Evolutionary conservation across 2,888 invertebrate genomes (phyloP), one percentile per base, ranked within the genome.

Genomic region (Leptinotarsa rubiginosa): DNA sequence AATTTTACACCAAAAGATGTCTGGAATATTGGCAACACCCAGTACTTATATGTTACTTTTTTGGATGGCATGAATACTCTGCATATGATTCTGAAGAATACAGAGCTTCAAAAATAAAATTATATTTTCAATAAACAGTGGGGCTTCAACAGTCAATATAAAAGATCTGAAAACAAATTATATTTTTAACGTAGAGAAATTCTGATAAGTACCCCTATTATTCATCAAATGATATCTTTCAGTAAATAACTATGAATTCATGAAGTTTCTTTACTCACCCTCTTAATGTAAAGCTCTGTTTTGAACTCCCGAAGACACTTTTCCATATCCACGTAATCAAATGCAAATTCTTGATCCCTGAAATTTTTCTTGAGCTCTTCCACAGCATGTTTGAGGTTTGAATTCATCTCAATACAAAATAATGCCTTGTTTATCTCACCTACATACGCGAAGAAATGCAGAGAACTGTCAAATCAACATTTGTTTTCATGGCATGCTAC

Each of bases 211-310:
- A 41, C 10, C 10, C 2, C 41, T 41, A 12, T 10, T 41, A 12
- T 3, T 41, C 10, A 50, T 16, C 16, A 50, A 50, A n/a, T 50
- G 5, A 50, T 50, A 50, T n/a, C 50, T 15, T 50, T n/a, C 4
- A n/a, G 16, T 16, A 16, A 15, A 50, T 15, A 41, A 41, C 41
- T 41, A 41, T 41, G 41, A 41, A 41, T 41, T 41, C 12, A 41
- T 41, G 10, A 3, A 41, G 7, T 41, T 41, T 41, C 12, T 12
- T 20, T 20, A 74, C 72, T 81, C 81, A 86, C 86, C 78, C 84
- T 75, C 82, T 84, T 85, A 49, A 83, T 78, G 52, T 83, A 82
- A 10, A 86, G 78, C 72, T 85, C 86, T 20, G 81, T 82, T 73
- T 83, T 79, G 15, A 85, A 72, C 75, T 84, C 83, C 47, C 82